Base-by-base conservation (phyloP, 2,888 invertebrate genomes). In the Thyatira batis region DNA sequence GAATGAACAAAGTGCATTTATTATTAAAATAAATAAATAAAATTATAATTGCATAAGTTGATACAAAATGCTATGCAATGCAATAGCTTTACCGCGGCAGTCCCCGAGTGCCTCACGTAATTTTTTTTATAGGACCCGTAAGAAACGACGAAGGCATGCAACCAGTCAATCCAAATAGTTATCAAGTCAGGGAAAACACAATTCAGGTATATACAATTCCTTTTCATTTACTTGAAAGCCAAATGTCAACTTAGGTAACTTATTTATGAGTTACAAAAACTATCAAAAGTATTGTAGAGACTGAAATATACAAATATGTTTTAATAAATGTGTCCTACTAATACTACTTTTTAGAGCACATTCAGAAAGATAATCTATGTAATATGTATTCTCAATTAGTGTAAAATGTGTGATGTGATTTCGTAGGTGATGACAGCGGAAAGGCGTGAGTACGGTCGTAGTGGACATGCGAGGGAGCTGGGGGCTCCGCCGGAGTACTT, bases 351-450 rank as follows among this genome's bases (percentile, higher is more conserved):
- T n/a, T n/a, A n/a, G n/a, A n/a, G n/a, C n/a, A n/a, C n/a, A n/a
- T n/a, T n/a, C n/a, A n/a, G n/a, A n/a, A n/a, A n/a, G n/a, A n/a
- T n/a, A n/a, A n/a, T n/a, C n/a, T n/a, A n/a, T n/a, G n/a, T n/a
- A n/a, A n/a, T n/a, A n/a, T n/a, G n/a, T n/a, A n/a, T n/a, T n/a
- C n/a, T n/a, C n/a, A n/a, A n/a, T n/a, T n/a, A n/a, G n/a, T n/a
- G n/a, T n/a, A n/a, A n/a, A n/a, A 13, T 39, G 3, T 27, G n/a
- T 13, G 28, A 6, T 51, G 25, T 55, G 6, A 45, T 8, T 53
- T 54, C 20, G 20, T 75, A 95, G 94, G 97, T 97, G 46, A 97
- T 98, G 97, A 97, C 97, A 9, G 97, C 97, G 1, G 97, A 98
- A 82, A 94, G 97, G 54, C 93, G 97, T 57, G 97, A 97, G 84